Percentiles rank a stretch among this genome's conserved stretches.
These are phyloP conservation scores for Passer domesticus DNA, from an alignment of 2,113 vertebrate species.

Conservation along the genomic window DNA sequence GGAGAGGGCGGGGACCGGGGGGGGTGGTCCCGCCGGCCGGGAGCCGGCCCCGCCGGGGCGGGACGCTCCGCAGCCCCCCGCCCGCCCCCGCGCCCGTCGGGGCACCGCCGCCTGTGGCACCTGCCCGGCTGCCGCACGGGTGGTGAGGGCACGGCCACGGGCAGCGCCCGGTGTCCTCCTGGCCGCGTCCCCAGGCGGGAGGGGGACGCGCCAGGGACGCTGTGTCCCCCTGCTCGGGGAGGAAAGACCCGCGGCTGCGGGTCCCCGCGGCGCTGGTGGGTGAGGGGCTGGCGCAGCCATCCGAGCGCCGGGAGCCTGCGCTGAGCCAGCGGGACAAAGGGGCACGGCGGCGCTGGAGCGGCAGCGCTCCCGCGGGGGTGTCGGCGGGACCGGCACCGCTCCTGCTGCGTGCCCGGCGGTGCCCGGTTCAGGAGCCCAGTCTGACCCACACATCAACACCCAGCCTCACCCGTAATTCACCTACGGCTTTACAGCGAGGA, in stretches of 20 bases:
- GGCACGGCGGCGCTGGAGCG: neutral
- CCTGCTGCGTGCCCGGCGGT: neutral
- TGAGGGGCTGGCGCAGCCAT: neutral
- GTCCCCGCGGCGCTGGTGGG: neutral
- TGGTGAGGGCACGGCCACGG: rapidly evolving
- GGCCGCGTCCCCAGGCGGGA: neutral
- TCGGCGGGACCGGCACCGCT: neutral
- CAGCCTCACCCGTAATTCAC: neutral
- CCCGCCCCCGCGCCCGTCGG: neutral
- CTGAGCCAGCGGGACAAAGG: neutral
- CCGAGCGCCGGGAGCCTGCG: neutral
- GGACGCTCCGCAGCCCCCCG: neutral
- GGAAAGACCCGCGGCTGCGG: neutral
- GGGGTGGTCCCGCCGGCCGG: slow-evolving; percentile 20
- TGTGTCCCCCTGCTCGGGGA: neutral
- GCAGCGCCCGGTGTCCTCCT: neutral
- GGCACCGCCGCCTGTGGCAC: neutral
- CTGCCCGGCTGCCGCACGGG: neutral
- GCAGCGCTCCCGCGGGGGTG: neutral
- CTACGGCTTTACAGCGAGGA: neutral
- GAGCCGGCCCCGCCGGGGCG: slow-evolving; percentile 21
- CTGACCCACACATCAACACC: neutral
- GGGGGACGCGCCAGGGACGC: neutral
- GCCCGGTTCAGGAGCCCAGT: neutral
- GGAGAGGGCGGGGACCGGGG: slow-evolving; percentile 20